A percentile compares a stretch with the other conserved stretches of the same genome.
phyloP scores from a whole-genome alignment of 2,113 vertebrate species.

The Gymnorhina tibicen region DNA sequence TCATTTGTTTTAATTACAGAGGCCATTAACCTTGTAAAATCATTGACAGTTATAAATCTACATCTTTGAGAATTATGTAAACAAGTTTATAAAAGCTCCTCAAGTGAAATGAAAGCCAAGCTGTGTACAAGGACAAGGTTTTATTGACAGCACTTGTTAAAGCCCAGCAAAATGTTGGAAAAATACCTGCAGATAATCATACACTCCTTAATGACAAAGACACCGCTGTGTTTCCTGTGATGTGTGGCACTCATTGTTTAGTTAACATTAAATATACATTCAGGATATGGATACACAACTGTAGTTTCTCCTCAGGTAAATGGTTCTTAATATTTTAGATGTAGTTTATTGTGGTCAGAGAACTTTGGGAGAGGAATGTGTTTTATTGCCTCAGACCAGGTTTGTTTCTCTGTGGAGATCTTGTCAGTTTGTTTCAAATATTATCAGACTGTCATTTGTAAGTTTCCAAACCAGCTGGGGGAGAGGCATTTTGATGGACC shows the following conservation, averaged over 20 bases:
- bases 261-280: background rate
- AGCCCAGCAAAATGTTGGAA: background rate
- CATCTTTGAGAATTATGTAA: background rate
- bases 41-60: background rate
- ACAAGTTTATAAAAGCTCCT: background rate
- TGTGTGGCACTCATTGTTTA: background rate
- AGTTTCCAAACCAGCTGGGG: background rate
- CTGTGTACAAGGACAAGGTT: background rate
- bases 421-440: background rate
- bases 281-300: background rate
- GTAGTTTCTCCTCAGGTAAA: background rate
- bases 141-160: background rate
- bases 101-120: background rate
- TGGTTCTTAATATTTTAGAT: background rate
- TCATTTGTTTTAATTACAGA: conserved; percentile 5
- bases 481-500: background rate
- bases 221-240: background rate
- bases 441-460: background rate
- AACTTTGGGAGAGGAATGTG: background rate
- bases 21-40: conserved; percentile 26
- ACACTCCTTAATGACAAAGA: background rate
- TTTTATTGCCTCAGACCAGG: background rate
- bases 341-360: background rate
- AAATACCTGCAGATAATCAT: background rate
- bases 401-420: background rate